phyloP scores from a whole-genome alignment of 2,888 invertebrate species.

The Drosophila heteroneura region DNA sequence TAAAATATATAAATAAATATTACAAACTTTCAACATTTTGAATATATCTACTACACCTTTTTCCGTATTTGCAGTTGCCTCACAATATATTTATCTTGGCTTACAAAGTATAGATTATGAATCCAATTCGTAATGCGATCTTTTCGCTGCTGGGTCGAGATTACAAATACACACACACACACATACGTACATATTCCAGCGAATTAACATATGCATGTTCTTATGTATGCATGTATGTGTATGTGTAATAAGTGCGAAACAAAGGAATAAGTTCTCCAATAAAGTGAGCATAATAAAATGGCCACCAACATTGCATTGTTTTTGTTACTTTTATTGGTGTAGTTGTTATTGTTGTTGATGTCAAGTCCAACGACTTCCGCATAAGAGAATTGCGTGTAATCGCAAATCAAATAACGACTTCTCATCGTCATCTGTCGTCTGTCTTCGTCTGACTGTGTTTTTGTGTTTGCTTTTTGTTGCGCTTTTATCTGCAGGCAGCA shows the following conservation, averaged over 20 bases:
- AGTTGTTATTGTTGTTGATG: slow-evolving; percentile 40
- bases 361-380: slow-evolving; percentile 67
- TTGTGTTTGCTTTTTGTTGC: slow-evolving; percentile 8
- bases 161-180: not conserved
- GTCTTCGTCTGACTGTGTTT: slow-evolving; percentile 25
- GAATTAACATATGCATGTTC: slow-evolving; percentile 9
- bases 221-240: not conserved
- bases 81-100: not conserved
- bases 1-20: not conserved
- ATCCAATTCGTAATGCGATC: not conserved
- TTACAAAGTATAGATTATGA: not conserved
- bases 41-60: not conserved
- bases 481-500: slow-evolving; percentile 51
- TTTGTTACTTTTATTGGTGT: slow-evolving; percentile 21
- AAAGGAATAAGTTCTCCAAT: slow-evolving; percentile 65
- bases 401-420: slow-evolving; percentile 35
- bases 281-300: slow-evolving; percentile 29
- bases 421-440: slow-evolving; percentile 26
- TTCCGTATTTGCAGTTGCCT: not conserved
- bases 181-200: not conserved
- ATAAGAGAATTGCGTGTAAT: slow-evolving; percentile 58
- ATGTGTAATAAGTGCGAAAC: slow-evolving; percentile 43
- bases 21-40: not conserved
- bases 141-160: not conserved
- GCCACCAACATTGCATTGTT: slow-evolving; percentile 55